Percentiles rank a stretch among this genome's conserved stretches.
phyloP scores from a whole-genome alignment of 2,797 vertebrate genomes.

The Trachurus trachurus region DNA sequence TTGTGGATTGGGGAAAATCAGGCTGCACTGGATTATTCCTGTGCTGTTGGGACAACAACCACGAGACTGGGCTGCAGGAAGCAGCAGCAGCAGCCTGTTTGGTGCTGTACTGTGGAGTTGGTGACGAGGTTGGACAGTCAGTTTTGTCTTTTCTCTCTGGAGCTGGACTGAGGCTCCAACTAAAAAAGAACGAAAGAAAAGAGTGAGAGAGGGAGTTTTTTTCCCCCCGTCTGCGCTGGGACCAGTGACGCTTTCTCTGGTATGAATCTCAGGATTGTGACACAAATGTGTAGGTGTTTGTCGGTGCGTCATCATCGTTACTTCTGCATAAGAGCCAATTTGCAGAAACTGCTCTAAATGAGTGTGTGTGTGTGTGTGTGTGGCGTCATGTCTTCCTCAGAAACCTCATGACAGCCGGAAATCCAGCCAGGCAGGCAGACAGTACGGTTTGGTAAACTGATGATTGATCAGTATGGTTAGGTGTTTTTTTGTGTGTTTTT shows the following conservation, averaged over 20 bases:
- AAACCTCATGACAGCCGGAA: conserved; percentile 33
- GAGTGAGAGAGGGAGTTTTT: not conserved
- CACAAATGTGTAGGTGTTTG: conserved; percentile 60
- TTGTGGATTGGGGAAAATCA: conserved; percentile 7
- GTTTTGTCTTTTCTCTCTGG: not conserved
- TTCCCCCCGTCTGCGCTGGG: not conserved
- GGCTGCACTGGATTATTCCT: conserved; percentile 45
- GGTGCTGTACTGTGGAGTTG: not conserved
- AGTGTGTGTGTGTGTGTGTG: conserved; percentile 19
- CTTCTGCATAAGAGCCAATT: conserved; percentile 37
- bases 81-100: not conserved
- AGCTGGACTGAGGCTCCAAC: not conserved
- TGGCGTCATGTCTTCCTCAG: conserved; percentile 33
- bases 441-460: not conserved
- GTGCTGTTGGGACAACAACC: not conserved
- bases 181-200: no score
- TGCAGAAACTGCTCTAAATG: conserved; percentile 37
- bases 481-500: not conserved
- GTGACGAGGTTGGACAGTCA: not conserved
- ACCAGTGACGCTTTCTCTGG: conserved; percentile 35
- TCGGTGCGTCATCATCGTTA: conserved; percentile 44
- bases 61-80: no score
- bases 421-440: not conserved
- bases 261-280: conserved; percentile 57
- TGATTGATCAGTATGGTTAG: conserved; percentile 22